Evolutionary conservation across 92 coral and sea anemone genomes (phyloP).

Genomic region (Nematostella vectensis): DNA sequence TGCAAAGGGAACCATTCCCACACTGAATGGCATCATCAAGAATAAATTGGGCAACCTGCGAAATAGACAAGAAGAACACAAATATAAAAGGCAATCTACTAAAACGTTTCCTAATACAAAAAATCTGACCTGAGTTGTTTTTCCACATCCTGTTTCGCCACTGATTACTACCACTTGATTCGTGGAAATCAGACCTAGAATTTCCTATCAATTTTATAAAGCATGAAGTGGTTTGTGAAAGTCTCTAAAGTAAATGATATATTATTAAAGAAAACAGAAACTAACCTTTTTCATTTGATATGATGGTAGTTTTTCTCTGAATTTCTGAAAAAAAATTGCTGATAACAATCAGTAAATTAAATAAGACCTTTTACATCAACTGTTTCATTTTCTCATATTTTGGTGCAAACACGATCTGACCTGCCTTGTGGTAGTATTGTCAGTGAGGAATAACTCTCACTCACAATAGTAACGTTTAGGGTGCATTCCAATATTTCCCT

Average conservation of each 20-base stretch:
- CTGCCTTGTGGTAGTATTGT: no score
- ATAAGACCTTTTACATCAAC: no score
- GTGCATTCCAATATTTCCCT: no score
- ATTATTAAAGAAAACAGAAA: background rate
- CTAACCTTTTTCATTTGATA: slow-evolving; percentile 51
- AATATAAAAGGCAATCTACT: background rate
- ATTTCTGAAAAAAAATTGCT: slow-evolving; percentile 35
- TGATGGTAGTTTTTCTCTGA: slow-evolving; percentile 54
- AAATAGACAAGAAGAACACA: background rate
- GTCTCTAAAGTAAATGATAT: background rate
- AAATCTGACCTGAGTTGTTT: slow-evolving; percentile 77
- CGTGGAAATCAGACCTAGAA: slow-evolving; percentile 44
- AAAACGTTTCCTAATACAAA: background rate
- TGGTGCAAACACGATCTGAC: no score
- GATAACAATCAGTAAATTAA: no score
- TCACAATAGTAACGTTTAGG: no score
- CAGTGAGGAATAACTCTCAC: no score
- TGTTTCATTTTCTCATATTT: no score
- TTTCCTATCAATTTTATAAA: slow-evolving; percentile 34
- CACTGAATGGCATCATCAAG: slow-evolving; percentile 67
- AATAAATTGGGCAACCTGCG: slow-evolving; percentile 84
- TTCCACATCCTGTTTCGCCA: slow-evolving; percentile 99
- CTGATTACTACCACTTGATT: slow-evolving; percentile 91
- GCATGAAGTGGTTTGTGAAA: no score
- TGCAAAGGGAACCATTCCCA: slow-evolving; percentile 62